Evolutionary conservation across 35 echinoderm and acorn worm species (phyloP), one percentile per base, ranked within the genome.

Genomic region (Holothuria glaberrima): DNA sequence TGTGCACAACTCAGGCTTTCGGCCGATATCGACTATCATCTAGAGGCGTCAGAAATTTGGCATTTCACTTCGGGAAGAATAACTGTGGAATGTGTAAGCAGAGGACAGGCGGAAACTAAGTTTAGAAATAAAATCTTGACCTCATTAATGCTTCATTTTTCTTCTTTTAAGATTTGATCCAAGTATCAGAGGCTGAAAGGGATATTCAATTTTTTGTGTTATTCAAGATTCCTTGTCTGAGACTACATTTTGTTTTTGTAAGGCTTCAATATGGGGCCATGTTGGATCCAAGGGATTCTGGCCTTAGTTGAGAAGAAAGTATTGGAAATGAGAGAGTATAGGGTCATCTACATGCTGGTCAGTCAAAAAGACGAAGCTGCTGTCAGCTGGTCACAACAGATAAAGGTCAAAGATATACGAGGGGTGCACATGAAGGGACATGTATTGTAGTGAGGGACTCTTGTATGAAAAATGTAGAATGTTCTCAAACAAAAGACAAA

Each of bases 21-120:
- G 80, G 80, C 33, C 80, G 80, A 84, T 84, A 84, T 84, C 80
- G 80, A 22, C 80, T 84, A 63, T 84, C 80, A 84, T 84, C 80
- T 84, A 33, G 19, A 63, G 80, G 80, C 80, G 80, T 84, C 80
- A 63, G 54, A 63, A 84, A 63, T 84, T 84, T 84, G 52, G 74
- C 74, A 48, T 48, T 48, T 78, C 74, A 48, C 33, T 48, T 78
- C 25, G 9, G 44, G 74, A 78, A 78, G 74, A 78, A 78, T 78
- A 78, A 78, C 74, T 78, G 74, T 78, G 74, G 74, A 78, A 78
- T 78, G 74, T 78, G 36, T 24, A 78, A 48, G 70, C 70, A 74
- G 74, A 78, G 38, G 17, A 28, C n/a, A 35, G 50, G 74, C 44
- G 44, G 38, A 41, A 78, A 78, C 74, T 48, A 78, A 78, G 74